These are phyloP conservation scores for Bombus superbus DNA, from an alignment of 1,140 invertebrate genomes.

Conservation along the genomic window DNA sequence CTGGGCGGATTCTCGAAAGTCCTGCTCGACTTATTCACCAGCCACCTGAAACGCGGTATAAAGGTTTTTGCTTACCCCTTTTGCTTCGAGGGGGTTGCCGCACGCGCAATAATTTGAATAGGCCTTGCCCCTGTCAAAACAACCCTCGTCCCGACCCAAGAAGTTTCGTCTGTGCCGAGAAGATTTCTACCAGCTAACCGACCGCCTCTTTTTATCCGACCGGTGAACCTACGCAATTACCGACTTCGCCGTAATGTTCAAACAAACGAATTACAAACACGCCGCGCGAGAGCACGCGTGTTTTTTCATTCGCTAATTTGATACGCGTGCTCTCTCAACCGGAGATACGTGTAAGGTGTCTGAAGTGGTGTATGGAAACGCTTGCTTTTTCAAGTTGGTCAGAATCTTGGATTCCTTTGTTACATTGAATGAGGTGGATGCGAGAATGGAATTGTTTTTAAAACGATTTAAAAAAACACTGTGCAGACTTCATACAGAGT, in stretches of 20 bases:
- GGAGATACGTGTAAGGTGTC: background rate
- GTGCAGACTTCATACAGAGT: background rate
- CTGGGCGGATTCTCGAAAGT: slow-evolving; percentile 30
- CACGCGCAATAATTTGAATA: slow-evolving; percentile 68
- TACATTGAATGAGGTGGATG: background rate
- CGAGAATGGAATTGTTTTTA: background rate
- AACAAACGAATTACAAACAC: slow-evolving; percentile 41
- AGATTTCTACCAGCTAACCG: slow-evolving; percentile 44
- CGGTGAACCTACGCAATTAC: slow-evolving; percentile 37
- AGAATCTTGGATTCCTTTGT: background rate
- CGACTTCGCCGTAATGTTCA: slow-evolving; percentile 27
- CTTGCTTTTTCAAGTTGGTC: background rate
- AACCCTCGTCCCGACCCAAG: slow-evolving; percentile 59
- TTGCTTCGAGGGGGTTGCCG: slow-evolving; percentile 44
- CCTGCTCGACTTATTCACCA: slow-evolving; percentile 46
- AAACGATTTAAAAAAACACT: too few relatives aligned
- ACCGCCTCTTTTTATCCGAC: slow-evolving; percentile 53
- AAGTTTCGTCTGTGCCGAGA: slow-evolving; percentile 57
- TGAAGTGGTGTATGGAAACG: background rate
- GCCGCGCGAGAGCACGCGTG: slow-evolving; percentile 16
- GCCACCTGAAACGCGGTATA: slow-evolving; percentile 42
- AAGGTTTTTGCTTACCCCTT: slow-evolving; percentile 39
- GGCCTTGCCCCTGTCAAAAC: slow-evolving; percentile 56
- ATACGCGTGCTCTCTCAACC: slow-evolving; percentile 18
- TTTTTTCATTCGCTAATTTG: slow-evolving; percentile 6